These are phyloP conservation scores for Novumbra hubbsi DNA, from an alignment of 2,797 vertebrate species.

Conservation along the genomic window DNA sequence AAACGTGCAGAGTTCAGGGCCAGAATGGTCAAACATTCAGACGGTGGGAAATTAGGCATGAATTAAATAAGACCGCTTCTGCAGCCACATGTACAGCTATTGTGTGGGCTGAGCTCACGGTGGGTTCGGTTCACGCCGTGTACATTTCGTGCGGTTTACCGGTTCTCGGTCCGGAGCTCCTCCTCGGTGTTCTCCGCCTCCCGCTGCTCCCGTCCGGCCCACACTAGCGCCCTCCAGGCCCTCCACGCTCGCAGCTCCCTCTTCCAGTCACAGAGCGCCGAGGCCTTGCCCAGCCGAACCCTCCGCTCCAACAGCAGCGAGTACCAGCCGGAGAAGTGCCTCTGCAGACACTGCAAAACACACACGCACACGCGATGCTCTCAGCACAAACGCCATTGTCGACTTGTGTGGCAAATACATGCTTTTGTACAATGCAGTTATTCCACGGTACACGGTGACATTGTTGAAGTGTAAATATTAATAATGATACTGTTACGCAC, in stretches of 20 bases:
- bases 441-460: no score
- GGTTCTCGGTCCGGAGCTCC: slow-evolving; percentile 82
- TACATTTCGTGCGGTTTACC: slow-evolving; percentile 61
- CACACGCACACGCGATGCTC: neutral
- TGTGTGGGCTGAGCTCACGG: neutral
- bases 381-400: neutral
- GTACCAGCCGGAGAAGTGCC: slow-evolving; percentile 89
- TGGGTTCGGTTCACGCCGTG: neutral
- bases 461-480: no score
- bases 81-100: neutral
- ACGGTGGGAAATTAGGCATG: no score
- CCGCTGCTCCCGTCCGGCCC: slow-evolving; percentile 70
- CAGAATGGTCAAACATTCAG: no score
- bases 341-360: slow-evolving; percentile 81
- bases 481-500: no score
- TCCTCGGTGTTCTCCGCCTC: slow-evolving; percentile 76
- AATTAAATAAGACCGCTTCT: neutral
- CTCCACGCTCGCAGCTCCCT: slow-evolving; percentile 80
- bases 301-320: slow-evolving; percentile 78
- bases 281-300: slow-evolving; percentile 84
- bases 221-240: slow-evolving; percentile 82
- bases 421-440: no score
- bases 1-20: no score
- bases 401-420: no score
- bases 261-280: slow-evolving; percentile 86